Evolutionary conservation across 2,113 vertebrate genomes (phyloP).

Genomic region (Electrona antarctica): DNA sequence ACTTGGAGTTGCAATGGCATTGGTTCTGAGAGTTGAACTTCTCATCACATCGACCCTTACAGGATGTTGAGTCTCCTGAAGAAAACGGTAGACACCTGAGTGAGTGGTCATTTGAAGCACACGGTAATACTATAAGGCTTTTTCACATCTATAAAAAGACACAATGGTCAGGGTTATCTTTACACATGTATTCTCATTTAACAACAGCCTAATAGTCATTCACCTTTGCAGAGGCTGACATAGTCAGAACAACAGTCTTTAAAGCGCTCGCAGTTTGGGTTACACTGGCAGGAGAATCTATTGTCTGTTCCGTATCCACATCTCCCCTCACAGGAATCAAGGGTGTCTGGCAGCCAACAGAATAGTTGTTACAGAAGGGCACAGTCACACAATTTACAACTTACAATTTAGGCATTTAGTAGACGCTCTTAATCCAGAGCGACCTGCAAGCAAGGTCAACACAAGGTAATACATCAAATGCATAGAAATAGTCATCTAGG

Average conservation of each 20-base stretch:
- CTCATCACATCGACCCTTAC: slow-evolving; percentile 81
- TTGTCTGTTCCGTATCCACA: slow-evolving; percentile 70
- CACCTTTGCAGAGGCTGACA: slow-evolving; percentile 48
- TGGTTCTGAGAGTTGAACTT: slow-evolving; percentile 71
- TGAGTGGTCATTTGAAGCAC: not conserved
- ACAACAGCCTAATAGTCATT: not conserved
- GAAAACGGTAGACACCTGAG: not conserved
- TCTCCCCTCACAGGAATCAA: slow-evolving; percentile 69
- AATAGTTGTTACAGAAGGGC: not conserved
- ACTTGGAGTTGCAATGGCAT: slow-evolving; percentile 83
- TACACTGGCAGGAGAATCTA: slow-evolving; percentile 75
- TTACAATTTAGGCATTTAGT: not conserved
- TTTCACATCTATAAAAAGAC: not conserved
- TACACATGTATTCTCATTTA: not conserved
- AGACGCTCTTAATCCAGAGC: not conserved
- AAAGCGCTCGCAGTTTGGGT: slow-evolving; percentile 60
- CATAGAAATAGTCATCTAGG: no score
- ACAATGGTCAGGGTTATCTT: not conserved
- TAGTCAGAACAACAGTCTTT: slow-evolving; percentile 79
- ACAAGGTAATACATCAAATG: not conserved
- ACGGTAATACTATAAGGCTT: not conserved
- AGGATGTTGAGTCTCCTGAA: slow-evolving; percentile 67
- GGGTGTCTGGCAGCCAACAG: slow-evolving; percentile 50
- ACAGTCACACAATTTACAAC: not conserved
- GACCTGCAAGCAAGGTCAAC: not conserved